Evolutionary conservation across 1,140 invertebrate genomes (phyloP), one percentile per base, ranked within the genome.

Genomic region (Periplaneta americana): DNA sequence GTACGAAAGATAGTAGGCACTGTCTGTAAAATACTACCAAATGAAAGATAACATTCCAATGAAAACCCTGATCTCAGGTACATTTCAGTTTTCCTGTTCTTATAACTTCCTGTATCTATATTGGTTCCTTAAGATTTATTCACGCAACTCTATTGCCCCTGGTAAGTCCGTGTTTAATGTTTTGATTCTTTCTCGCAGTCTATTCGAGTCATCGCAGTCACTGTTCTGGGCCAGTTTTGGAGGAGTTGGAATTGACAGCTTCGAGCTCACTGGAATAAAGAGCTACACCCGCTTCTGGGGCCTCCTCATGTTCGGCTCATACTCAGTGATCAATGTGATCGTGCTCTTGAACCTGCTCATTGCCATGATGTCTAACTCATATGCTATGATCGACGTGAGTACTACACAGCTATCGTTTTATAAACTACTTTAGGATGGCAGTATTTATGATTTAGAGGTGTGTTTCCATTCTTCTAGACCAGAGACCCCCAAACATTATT

Each of bases 281-380:
- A 91, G 92, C 0, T 95, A 95, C 85, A 96, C 95, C 1, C 88
- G 94, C 80, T 95, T 95, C 86, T 95, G 94, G 94, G 94, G 93
- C 34, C 87, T 96, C 81, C 88, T 96, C 79, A 95, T 95, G 93
- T 95, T 95, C 84, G 94, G 94, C 34, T 93, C 93, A 2, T 96
- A 95, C 87, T 94, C 94, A 79, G 94, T 95, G 76, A 96, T 96
- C 87, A 96, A 96, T 85, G 93, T 96, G 82, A 95, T 96, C 85
- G 95, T 97, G 28, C 89, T 97, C 28, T 88, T 96, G 81, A 96
- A 97, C 88, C 91, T 97, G 81, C 92, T 97, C 74, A 97, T 97
- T 84, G 96, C 95, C 81, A 97, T 97, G 95, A 96, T 97, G 95
- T 96, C 94, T 84, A 97, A 96, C 88, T 96, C 95, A 11, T 97